Evolutionary conservation across 2,888 invertebrate species (phyloP).

Genomic region (Archips crataeganus): DNA sequence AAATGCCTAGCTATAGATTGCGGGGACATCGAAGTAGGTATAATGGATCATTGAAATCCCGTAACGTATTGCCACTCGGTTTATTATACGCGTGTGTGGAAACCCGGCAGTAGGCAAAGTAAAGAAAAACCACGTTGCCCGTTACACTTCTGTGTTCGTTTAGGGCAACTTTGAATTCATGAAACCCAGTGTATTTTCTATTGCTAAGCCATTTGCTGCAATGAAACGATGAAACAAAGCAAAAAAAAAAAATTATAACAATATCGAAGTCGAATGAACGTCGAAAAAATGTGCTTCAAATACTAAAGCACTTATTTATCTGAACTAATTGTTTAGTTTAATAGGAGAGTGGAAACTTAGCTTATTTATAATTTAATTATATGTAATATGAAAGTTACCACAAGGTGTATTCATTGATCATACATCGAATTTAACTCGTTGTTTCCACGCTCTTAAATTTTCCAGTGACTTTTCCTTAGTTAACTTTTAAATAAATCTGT

Average conservation of each 20-base stretch:
- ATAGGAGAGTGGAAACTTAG: not conserved
- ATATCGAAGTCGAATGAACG: not conserved
- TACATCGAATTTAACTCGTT: not conserved
- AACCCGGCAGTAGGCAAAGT: not conserved
- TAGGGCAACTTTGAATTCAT: not conserved
- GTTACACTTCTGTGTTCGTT: constrained; percentile 3
- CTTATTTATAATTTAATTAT: no score
- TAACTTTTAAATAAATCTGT: not conserved
- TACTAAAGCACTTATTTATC: not conserved
- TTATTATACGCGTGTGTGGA: no score
- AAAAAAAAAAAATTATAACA: not conserved
- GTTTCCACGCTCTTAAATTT: not conserved
- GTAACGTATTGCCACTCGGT: no score
- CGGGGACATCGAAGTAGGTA: no score
- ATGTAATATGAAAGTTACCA: not conserved
- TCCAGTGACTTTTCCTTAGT: not conserved
- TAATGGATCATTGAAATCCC: no score
- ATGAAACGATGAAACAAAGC: not conserved
- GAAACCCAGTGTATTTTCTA: not conserved
- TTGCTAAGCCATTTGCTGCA: not conserved
- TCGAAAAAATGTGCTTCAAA: not conserved
- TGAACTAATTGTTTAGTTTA: not conserved
- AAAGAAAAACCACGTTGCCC: not conserved
- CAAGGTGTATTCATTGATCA: not conserved
- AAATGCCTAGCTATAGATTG: no score